Percentiles rank a stretch among this genome's conserved stretches.
Evolutionary conservation across 2,888 invertebrate genomes (phyloP).

Genomic region (Acleris sparsana): DNA sequence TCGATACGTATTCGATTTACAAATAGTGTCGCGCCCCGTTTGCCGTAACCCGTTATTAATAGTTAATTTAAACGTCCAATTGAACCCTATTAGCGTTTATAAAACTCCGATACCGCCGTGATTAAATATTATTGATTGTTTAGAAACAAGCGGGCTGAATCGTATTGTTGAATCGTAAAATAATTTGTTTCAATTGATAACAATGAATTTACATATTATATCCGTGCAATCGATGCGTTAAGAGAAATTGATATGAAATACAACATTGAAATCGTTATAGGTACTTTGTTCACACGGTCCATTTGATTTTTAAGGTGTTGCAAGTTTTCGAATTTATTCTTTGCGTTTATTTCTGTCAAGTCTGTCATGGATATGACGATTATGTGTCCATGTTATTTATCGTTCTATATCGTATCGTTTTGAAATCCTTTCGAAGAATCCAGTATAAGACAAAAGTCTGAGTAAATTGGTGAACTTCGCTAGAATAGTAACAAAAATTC

Average conservation of each 20-base stretch:
- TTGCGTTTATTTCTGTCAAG: too few relatives aligned
- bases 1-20: slow-evolving; percentile 16
- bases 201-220: slow-evolving; percentile 61
- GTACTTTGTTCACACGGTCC: too few relatives aligned
- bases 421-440: too few relatives aligned
- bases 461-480: too few relatives aligned
- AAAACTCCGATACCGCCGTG: slow-evolving; percentile 70
- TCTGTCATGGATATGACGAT: too few relatives aligned
- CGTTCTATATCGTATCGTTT: too few relatives aligned
- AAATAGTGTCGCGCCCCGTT: slow-evolving; percentile 13
- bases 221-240: slow-evolving; percentile 36
- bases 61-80: slow-evolving; percentile 79
- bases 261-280: too few relatives aligned
- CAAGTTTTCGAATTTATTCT: too few relatives aligned
- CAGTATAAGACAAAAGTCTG: too few relatives aligned
- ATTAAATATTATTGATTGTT: slow-evolving; percentile 77
- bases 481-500: too few relatives aligned
- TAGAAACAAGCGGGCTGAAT: slow-evolving; percentile 64
- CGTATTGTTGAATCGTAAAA: slow-evolving; percentile 66
- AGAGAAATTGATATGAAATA: not conserved
- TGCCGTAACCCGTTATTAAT: slow-evolving; percentile 44
- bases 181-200: slow-evolving; percentile 76
- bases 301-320: too few relatives aligned
- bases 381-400: too few relatives aligned
- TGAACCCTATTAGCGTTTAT: slow-evolving; percentile 78